Base-by-base conservation (phyloP, 35 echinoderm and acorn worm genomes). In the Ophiothrix spiculata region DNA sequence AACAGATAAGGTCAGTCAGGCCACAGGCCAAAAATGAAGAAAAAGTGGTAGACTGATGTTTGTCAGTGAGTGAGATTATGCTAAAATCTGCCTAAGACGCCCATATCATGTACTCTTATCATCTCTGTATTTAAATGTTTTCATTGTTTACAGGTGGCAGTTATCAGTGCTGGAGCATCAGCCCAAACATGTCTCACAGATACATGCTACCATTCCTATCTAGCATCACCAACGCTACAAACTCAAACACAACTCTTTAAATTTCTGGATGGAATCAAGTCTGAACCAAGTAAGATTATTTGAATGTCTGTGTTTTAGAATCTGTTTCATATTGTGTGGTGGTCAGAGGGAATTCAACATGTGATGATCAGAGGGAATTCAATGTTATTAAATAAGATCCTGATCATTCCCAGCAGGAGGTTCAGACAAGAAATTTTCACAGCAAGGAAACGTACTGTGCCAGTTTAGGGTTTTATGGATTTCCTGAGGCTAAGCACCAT, bases 31-130 rank as follows among this genome's bases (percentile, higher is more conserved):
- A 90, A 33, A 76, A 94, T 76, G 81, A 94, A 11, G 86, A 94
- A 14, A 99, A 94, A 56, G 42, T 99, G 73, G 89, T 99, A 36
- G 96, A 99, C 83, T 40, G 86, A 23, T 92, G 96, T 1, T 99
- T 86, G 12, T 77, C 85, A 23, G 85, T 99, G 17, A 93, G 96
- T 78, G 86, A 94, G 1, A 89, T 91, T 4, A 91, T 86, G 14
- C 77, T 94, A 4, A 86, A 87, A 15, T 89, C 94, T 56, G 96
- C 96, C 45, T 88, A 94, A 40, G 80, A 91, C n/a, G 92, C 96
- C n/a, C n/a, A n/a, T n/a, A n/a, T n/a, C n/a, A n/a, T 19, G 35
- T 14, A 23, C 33, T 81, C 21, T 37, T 21, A 16, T 81, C 23
- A 78, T 1, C 21, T 36, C 37, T 28, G 32, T 0, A 0, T 8